These are phyloP conservation scores for Cheilosia scutellata DNA, from an alignment of 2,888 invertebrate species.

Conservation along the genomic window DNA sequence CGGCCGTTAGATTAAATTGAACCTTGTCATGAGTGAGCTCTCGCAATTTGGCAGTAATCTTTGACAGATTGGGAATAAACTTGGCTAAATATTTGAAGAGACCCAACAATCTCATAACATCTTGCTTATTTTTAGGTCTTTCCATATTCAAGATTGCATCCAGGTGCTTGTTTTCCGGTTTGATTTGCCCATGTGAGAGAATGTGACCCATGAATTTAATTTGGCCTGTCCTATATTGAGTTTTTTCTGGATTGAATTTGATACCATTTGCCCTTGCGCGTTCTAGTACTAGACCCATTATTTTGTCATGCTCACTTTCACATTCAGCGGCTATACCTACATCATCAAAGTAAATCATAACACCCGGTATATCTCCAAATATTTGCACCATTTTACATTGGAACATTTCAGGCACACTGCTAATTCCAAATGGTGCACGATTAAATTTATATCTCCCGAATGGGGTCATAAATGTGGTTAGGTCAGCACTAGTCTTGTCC, in stretches of 20 bases:
- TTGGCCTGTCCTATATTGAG: constrained; percentile 74
- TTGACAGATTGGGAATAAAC: constrained; percentile 74
- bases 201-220: constrained; percentile 78
- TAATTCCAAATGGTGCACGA: constrained; percentile 79
- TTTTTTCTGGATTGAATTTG: constrained; percentile 78
- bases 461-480: constrained; percentile 64
- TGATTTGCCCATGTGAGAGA: constrained; percentile 69
- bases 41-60: constrained; percentile 46
- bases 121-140: constrained; percentile 47
- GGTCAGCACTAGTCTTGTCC: constrained; percentile 36
- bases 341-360: constrained; percentile 80
- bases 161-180: constrained; percentile 39
- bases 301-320: constrained; percentile 71
- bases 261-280: constrained; percentile 51
- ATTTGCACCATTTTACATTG: too few relatives aligned
- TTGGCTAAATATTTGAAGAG: constrained; percentile 71
- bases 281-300: constrained; percentile 42
- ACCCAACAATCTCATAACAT: constrained; percentile 61
- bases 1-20: constrained; percentile 38
- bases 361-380: too few relatives aligned
- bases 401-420: background rate
- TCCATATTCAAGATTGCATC: constrained; percentile 63
- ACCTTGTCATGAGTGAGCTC: constrained; percentile 52
- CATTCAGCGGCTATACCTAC: constrained; percentile 75
- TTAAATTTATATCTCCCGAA: constrained; percentile 76